phyloP scores from a whole-genome alignment of 2,113 vertebrate genomes.

The Scalopus aquaticus region DNA sequence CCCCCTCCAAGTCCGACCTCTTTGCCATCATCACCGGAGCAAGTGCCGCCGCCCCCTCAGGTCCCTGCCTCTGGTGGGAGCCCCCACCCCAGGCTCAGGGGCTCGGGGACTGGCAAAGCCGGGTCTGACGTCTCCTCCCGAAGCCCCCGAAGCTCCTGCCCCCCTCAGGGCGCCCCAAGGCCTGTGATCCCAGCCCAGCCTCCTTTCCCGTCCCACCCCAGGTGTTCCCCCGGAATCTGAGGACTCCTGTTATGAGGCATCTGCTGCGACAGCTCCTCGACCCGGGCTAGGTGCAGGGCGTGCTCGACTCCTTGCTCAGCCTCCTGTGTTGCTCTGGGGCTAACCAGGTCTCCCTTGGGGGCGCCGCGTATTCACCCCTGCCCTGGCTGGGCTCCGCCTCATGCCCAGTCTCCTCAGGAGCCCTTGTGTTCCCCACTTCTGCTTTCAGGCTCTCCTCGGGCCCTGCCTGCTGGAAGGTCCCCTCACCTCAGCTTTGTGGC shows the following conservation, averaged over 20 bases:
- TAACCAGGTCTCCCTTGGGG: not conserved
- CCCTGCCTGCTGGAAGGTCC: not conserved
- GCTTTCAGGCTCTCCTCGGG: conserved; percentile 23
- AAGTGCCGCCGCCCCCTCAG: too few relatives aligned
- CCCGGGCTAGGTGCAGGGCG: accelerated
- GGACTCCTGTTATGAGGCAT: not conserved
- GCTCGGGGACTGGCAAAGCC: not conserved
- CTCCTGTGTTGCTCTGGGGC: not conserved
- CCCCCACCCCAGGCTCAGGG: not conserved
- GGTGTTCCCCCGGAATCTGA: too few relatives aligned
- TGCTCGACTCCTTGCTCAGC: too few relatives aligned
- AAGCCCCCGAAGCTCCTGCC: too few relatives aligned
- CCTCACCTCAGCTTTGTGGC: not conserved
- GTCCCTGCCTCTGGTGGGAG: not conserved
- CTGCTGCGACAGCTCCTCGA: not conserved
- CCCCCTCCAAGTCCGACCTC: not conserved
- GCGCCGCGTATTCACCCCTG: not conserved
- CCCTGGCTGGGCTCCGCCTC: not conserved
- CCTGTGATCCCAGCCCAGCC: not conserved
- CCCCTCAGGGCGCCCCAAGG: not conserved
- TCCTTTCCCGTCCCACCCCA: too few relatives aligned
- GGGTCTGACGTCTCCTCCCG: too few relatives aligned
- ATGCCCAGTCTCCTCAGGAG: not conserved
- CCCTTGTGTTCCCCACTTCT: conserved; percentile 4
- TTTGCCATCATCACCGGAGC: not conserved